phyloP scores from a whole-genome alignment of 2,888 invertebrate species.

The Diplolepis rosae region DNA sequence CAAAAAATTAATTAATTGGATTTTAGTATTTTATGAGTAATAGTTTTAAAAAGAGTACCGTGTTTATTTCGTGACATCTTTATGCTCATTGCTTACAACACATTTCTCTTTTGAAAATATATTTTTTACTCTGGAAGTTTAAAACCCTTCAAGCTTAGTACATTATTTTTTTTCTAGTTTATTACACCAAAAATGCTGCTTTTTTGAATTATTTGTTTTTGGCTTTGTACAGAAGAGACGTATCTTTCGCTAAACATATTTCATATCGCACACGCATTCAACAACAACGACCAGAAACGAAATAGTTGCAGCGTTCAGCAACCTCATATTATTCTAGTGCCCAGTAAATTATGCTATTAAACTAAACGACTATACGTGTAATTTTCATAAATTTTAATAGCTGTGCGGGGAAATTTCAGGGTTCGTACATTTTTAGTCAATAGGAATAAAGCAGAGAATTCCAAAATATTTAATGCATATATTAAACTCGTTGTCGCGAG shows the following conservation, averaged over 20 bases:
- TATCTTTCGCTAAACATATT: constrained; percentile 10
- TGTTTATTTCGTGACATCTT: too few relatives aligned
- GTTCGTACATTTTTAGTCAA: not conserved
- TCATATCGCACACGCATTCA: not conserved
- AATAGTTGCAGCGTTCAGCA: constrained; percentile 26
- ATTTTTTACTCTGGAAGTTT: too few relatives aligned
- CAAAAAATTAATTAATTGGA: too few relatives aligned
- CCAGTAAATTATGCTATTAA: constrained; percentile 20
- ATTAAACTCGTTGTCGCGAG: not conserved
- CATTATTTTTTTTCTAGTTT: constrained; percentile 5
- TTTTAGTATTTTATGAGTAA: too few relatives aligned
- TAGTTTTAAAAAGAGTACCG: too few relatives aligned
- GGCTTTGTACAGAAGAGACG: constrained; percentile 10
- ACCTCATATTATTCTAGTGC: constrained; percentile 27
- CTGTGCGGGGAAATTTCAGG: not conserved
- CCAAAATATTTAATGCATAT: not conserved
- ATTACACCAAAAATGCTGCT: not conserved
- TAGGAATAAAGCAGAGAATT: not conserved
- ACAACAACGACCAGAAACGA: constrained; percentile 6
- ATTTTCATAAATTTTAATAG: constrained; percentile 30
- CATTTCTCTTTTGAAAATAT: too few relatives aligned
- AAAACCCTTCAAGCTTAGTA: not conserved
- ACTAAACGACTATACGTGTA: constrained; percentile 21
- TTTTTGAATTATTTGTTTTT: constrained; percentile 18
- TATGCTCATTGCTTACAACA: too few relatives aligned